phyloP scores from a whole-genome alignment of 2,797 vertebrate species.

The Ptychadena robeensis region DNA sequence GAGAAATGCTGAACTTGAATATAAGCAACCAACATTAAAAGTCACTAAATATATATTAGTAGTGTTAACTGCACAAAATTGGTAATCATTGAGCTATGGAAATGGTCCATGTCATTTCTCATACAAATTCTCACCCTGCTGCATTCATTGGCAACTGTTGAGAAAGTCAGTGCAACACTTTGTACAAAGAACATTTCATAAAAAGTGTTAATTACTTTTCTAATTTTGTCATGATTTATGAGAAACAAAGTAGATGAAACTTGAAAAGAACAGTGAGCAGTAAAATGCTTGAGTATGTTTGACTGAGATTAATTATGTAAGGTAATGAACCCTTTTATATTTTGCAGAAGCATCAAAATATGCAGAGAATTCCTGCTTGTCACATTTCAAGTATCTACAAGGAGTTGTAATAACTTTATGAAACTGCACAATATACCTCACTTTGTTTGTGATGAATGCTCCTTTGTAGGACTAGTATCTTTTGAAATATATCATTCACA shows the following conservation, averaged over 20 bases:
- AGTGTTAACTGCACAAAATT: too few species aligned
- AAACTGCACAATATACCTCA: too few species aligned
- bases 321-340: neutral
- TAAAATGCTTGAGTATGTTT: conserved; percentile 8
- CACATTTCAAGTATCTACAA: too few species aligned
- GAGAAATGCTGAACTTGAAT: too few species aligned
- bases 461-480: too few species aligned
- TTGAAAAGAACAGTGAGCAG: neutral
- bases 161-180: neutral
- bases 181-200: neutral
- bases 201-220: neutral
- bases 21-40: too few species aligned
- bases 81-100: too few species aligned
- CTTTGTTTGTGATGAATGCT: too few species aligned
- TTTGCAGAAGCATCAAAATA: neutral
- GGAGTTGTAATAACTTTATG: too few species aligned
- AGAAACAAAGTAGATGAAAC: neutral
- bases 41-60: too few species aligned
- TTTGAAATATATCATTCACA: too few species aligned
- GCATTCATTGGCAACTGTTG: neutral
- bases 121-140: neutral
- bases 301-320: neutral
- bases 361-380: neutral
- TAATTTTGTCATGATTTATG: neutral
- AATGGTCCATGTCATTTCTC: neutral